Conservation (phyloP, 1,140 invertebrate species). For the Oedothorax gibbosus region DNA sequence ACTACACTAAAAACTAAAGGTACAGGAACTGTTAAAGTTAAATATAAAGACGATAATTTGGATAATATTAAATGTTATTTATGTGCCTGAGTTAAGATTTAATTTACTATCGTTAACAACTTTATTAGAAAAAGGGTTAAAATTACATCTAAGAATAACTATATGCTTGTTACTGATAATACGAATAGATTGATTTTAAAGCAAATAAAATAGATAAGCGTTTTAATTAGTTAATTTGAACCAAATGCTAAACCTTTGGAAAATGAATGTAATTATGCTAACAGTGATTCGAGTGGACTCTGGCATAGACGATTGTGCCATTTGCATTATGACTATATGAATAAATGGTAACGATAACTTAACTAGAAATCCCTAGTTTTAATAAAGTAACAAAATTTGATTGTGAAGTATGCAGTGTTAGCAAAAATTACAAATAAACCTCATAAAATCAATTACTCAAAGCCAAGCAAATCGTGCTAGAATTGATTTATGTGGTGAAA, state of each 20-base stretch:
- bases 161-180: too few relatives aligned
- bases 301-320: too few relatives aligned
- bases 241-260: background rate
- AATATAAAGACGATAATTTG: slow-evolving; percentile 4
- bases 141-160: too few relatives aligned
- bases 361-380: too few relatives aligned
- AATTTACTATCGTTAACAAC: too few relatives aligned
- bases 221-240: background rate
- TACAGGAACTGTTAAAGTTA: background rate
- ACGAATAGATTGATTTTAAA: background rate
- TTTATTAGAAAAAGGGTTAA: too few relatives aligned
- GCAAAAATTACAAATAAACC: background rate
- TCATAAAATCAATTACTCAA: background rate
- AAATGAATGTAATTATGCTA: too few relatives aligned
- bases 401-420: too few relatives aligned
- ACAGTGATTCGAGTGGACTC: too few relatives aligned
- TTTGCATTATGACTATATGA: too few relatives aligned
- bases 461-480: background rate
- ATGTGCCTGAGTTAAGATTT: slow-evolving; percentile 5
- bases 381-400: background rate
- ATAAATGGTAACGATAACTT: too few relatives aligned
- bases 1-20: too few relatives aligned
- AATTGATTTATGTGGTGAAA: background rate
- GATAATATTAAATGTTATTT: background rate
- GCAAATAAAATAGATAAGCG: background rate